Evolutionary conservation across 2,888 invertebrate genomes (phyloP).

Genomic region (Phengaris arion): DNA sequence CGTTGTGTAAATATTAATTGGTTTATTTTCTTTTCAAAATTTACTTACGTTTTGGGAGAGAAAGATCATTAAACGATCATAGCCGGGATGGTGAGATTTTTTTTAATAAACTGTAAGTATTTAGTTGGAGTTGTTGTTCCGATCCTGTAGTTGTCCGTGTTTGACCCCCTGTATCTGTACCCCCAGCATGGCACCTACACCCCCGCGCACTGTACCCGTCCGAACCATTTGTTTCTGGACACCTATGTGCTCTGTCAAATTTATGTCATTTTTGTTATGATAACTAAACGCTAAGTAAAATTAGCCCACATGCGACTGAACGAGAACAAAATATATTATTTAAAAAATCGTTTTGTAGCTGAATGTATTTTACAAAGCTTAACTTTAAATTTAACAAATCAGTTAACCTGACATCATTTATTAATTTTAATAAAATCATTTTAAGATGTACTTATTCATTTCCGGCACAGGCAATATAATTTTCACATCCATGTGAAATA

Average conservation of each 20-base stretch:
- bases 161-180: conserved; percentile 39
- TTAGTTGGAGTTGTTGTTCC: conserved; percentile 59
- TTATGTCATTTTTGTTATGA: conserved; percentile 6
- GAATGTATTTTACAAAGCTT: background rate
- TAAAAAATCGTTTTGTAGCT: background rate
- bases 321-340: background rate
- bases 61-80: conserved; percentile 57
- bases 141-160: conserved; percentile 56
- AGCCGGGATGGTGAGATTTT: conserved; percentile 36
- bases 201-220: conserved; percentile 18
- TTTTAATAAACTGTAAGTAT: conserved; percentile 56
- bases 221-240: background rate
- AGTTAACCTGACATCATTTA: background rate
- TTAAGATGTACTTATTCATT: too few relatives aligned
- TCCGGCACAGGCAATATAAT: too few relatives aligned
- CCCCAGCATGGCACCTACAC: conserved; percentile 43
- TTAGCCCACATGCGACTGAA: background rate
- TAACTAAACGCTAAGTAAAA: background rate
- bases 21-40: conserved; percentile 44
- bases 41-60: conserved; percentile 52
- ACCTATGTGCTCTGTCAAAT: background rate
- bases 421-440: background rate
- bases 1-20: conserved; percentile 73
- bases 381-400: background rate
- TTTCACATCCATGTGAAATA: too few relatives aligned